Conservation (phyloP, 2,113 vertebrate genomes). For the Dasyornis broadbenti region DNA sequence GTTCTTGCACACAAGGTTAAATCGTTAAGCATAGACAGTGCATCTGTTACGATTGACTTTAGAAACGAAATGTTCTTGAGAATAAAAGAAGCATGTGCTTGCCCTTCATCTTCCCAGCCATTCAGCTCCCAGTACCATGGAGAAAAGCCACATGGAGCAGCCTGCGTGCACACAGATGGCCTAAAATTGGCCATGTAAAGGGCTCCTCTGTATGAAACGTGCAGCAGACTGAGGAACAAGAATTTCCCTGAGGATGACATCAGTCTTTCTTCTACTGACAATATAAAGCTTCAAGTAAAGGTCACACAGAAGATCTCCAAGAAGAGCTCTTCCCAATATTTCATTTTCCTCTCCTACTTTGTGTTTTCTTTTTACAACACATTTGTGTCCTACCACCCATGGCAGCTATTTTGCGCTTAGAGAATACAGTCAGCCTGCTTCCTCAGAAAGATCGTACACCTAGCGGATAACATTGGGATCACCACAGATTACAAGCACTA, state of each 20-base stretch:
- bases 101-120: background rate
- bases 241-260: background rate
- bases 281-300: background rate
- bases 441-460: background rate
- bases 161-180: background rate
- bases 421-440: background rate
- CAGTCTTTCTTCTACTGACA: background rate
- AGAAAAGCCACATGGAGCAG: background rate
- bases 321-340: background rate
- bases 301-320: background rate
- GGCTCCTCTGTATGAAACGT: background rate
- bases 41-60: conserved; percentile 29
- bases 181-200: fast-evolving
- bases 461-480: background rate
- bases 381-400: background rate
- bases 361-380: background rate
- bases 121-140: background rate
- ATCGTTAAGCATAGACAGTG: background rate
- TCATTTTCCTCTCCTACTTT: background rate
- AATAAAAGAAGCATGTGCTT: background rate
- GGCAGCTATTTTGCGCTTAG: background rate
- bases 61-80: conserved; percentile 30
- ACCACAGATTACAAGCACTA: fast-evolving
- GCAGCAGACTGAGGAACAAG: background rate
- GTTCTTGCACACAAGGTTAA: conserved; percentile 8